These are phyloP conservation scores for Caenorhabditis sinica DNA, from an alignment of 2,888 invertebrate genomes.

Conservation along the genomic window DNA sequence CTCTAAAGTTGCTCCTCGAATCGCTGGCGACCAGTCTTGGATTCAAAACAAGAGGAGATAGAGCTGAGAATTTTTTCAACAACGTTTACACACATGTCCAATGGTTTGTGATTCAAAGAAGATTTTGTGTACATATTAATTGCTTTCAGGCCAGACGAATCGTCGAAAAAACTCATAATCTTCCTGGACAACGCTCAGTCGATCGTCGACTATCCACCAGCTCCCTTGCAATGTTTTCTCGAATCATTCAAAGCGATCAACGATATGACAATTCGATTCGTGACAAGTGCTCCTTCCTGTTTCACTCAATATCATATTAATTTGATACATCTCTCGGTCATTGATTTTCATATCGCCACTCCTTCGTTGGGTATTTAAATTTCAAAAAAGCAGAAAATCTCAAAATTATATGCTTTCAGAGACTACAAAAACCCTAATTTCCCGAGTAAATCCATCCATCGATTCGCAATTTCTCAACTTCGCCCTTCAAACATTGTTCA, in stretches of 20 bases:
- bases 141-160: constrained; percentile 39
- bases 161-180: constrained; percentile 47
- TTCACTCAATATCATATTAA: constrained; percentile 52
- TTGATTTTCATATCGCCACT: constrained; percentile 44
- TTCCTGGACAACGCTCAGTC: constrained; percentile 63
- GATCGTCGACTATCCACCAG: constrained; percentile 48
- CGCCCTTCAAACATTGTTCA: constrained; percentile 30
- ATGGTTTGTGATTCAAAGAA: constrained; percentile 18
- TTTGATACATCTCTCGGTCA: constrained; percentile 38
- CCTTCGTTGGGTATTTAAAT: constrained; percentile 3
- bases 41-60: constrained; percentile 52
- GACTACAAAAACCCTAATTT: constrained; percentile 31
- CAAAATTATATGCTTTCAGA: constrained; percentile 13
- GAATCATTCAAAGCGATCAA: constrained; percentile 52
- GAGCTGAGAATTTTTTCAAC: constrained; percentile 47
- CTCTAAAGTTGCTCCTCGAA: constrained; percentile 48
- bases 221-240: constrained; percentile 54
- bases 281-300: constrained; percentile 55
- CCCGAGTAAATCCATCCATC: constrained; percentile 27
- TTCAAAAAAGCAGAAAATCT: neutral
- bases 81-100: constrained; percentile 41
- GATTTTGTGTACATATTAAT: neutral
- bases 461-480: constrained; percentile 42
- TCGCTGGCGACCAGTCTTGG: constrained; percentile 44
- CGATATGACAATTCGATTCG: constrained; percentile 58